Evolutionary conservation across 2,113 vertebrate species (phyloP).

Genomic region (Xenus cinereus): DNA sequence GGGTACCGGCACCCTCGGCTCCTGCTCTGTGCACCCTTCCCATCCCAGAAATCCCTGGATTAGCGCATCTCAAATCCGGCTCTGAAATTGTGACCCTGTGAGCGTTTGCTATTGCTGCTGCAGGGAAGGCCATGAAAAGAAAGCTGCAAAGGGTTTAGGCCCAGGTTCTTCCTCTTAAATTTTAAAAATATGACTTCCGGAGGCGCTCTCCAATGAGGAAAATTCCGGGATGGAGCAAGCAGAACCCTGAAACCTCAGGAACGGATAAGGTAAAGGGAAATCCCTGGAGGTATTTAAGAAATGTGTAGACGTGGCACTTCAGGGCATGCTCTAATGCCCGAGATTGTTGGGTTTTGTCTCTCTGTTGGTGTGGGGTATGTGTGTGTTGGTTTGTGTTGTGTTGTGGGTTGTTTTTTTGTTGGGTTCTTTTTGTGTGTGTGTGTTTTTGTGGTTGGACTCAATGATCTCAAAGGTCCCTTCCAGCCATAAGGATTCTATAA

Average conservation of each 20-base stretch:
- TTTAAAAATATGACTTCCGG: neutral
- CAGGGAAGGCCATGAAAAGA: neutral
- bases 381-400: too few species aligned
- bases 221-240: accelerated
- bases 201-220: neutral
- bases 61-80: neutral
- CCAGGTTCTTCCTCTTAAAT: neutral
- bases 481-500: too few species aligned
- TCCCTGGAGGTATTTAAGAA: too few species aligned
- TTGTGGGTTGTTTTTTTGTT: too few species aligned
- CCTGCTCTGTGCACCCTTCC: neutral
- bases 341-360: too few species aligned
- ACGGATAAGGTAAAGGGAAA: neutral
- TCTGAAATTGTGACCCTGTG: neutral
- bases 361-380: too few species aligned
- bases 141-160: neutral
- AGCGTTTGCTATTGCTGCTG: accelerated
- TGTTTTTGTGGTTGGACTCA: too few species aligned
- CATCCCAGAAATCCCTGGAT: neutral
- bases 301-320: too few species aligned
- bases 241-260: neutral
- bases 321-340: too few species aligned
- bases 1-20: accelerated
- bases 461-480: too few species aligned
- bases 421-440: too few species aligned